These are phyloP conservation scores for Ataeniobius toweri DNA, from an alignment of 2,797 vertebrate species.

Conservation along the genomic window DNA sequence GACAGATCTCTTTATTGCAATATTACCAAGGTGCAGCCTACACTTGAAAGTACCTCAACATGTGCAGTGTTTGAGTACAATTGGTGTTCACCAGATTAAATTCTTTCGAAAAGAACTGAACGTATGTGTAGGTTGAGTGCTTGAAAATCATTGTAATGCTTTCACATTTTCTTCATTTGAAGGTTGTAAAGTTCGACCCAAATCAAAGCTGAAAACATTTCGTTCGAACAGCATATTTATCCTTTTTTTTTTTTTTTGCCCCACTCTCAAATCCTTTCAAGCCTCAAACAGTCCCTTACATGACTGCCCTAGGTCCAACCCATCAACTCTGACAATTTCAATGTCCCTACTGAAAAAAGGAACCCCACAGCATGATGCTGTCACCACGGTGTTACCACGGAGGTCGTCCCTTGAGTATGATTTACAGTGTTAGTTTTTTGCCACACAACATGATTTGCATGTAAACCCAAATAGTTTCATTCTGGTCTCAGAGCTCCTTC, in stretches of 20 bases:
- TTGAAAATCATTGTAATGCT: no score
- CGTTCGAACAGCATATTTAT: no score
- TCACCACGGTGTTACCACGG: not conserved
- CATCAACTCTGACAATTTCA: not conserved
- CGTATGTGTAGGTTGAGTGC: no score
- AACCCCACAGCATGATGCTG: not conserved
- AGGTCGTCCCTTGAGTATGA: not conserved
- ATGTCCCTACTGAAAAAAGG: not conserved
- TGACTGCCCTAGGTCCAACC: not conserved
- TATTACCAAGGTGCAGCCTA: not conserved
- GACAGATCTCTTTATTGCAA: not conserved
- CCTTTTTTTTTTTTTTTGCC: not conserved
- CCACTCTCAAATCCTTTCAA: not conserved
- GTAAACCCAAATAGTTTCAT: not conserved
- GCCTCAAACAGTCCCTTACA: not conserved
- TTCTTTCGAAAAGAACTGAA: not conserved
- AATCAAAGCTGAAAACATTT: no score
- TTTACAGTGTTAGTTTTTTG: not conserved
- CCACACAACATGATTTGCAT: no score
- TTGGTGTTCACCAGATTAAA: not conserved
- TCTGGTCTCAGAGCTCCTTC: not conserved
- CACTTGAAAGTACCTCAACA: not conserved
- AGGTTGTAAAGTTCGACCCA: no score
- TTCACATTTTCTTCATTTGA: no score
- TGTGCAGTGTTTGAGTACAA: not conserved